Base-by-base conservation (phyloP, 2,113 vertebrate species). In the Menidia beryllina region DNA sequence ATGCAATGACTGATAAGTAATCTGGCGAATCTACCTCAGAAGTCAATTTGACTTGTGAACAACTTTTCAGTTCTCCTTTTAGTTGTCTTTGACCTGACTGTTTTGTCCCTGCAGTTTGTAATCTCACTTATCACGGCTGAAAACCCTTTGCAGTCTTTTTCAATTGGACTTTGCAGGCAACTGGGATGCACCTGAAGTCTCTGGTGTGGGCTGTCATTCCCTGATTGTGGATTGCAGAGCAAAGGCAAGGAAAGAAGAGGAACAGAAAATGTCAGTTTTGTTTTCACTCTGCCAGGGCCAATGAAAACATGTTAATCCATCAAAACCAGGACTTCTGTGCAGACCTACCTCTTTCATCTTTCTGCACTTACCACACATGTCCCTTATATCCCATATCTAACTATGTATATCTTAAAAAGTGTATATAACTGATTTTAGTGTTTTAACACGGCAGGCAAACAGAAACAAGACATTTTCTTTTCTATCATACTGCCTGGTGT, bases 221-320 rank as follows among this genome's bases (percentile, higher is more conserved):
- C 49, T 63, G 17, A n/a, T 56, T 14, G 7, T 17, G 47, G 20
- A 56, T n/a, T n/a, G 52, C 25, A 30, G 27, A 51, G 30, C 51
- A 63, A 25, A 38, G 20, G 15, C 21, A 7, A 41, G 24, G 13
- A 34, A 43, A 49, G 30, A 25, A 24, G 20, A 10, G 26, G 43
- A 14, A 21, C 41, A 24, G 19, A 45, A 47, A 30, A 58, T 36
- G 4, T 26, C 41, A 30, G 39, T 19, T 23, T 19, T 36, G 50
- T 25, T 36, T 47, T 58, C 39, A 30, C 50, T 56, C 55, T 47
- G 49, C 56, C 38, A 71, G 43, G 39, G 20, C 52, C 56, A 57
- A 2, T 43, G 43, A 15, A 73, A 63, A 57, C 19, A 39, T 59
- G 70, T 60, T 77, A 75, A 77, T 82, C 54, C 66, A 81, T 77